These are phyloP conservation scores for Hyperopisus bebe DNA, from an alignment of 2,113 vertebrate genomes.

Conservation along the genomic window DNA sequence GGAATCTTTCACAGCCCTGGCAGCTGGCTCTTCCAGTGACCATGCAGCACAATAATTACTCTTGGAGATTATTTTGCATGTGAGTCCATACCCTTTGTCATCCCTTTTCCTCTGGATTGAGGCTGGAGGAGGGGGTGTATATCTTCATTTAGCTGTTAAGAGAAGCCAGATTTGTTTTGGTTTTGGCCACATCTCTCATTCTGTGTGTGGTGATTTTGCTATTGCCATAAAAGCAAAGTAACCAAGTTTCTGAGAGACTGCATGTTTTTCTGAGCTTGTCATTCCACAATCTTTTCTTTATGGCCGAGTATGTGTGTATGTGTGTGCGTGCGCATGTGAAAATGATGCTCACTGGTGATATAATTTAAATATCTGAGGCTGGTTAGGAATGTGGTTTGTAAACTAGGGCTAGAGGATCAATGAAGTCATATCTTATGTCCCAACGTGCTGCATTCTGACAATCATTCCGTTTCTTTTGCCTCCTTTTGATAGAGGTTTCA, in stretches of 20 bases:
- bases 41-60: not conserved
- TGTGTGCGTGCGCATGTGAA: not conserved
- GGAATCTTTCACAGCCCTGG: not conserved
- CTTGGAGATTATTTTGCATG: constrained; percentile 1
- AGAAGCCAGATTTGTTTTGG: not conserved
- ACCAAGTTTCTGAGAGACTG: not conserved
- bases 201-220: not conserved
- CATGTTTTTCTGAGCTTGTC: not conserved
- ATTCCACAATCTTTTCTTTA: not conserved
- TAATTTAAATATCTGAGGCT: not conserved
- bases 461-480: not conserved
- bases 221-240: not conserved
- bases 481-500: not conserved
- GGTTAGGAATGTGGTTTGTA: not conserved
- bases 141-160: not conserved
- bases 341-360: not conserved
- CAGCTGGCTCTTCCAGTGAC: not conserved
- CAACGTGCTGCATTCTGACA: not conserved
- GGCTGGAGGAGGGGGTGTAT: not conserved
- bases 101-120: not conserved
- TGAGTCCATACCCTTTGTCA: too few species aligned
- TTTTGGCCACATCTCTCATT: not conserved
- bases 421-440: too few species aligned
- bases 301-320: not conserved
- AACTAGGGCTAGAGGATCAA: not conserved